These are phyloP conservation scores for Heteromurus nitidus DNA, from an alignment of 2,888 invertebrate genomes.

Conservation along the genomic window DNA sequence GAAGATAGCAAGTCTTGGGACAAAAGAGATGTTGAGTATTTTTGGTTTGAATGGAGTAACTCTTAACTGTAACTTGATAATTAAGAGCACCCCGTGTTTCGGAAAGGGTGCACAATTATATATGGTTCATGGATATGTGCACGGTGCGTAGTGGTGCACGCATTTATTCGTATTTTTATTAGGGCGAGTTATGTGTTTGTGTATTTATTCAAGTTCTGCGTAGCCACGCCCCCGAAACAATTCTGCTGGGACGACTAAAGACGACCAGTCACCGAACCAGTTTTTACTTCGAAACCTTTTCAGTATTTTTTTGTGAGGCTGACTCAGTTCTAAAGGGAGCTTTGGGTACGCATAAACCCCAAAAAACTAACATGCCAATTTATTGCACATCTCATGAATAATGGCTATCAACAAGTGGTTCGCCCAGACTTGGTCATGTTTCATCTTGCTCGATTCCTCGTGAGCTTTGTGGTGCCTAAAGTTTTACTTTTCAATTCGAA, in stretches of 20 bases:
- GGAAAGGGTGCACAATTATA: too few relatives aligned
- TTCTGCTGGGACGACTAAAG: not conserved
- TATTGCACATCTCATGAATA: not conserved
- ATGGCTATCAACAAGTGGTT: not conserved
- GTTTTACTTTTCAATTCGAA: too few relatives aligned
- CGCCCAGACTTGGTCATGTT: too few relatives aligned
- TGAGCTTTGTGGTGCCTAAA: too few relatives aligned
- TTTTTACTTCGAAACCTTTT: conserved; percentile 18
- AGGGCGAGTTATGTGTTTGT: not conserved
- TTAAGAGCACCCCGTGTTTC: not conserved
- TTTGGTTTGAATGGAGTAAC: not conserved
- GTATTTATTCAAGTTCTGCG: not conserved
- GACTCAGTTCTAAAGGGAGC: not conserved
- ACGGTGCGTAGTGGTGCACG: not conserved
- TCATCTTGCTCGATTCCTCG: too few relatives aligned
- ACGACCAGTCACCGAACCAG: conserved; percentile 9
- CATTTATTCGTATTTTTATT: not conserved
- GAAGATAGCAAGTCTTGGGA: not conserved
- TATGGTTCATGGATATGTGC: not conserved
- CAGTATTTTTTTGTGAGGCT: not conserved
- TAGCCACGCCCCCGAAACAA: not conserved
- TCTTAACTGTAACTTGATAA: not conserved
- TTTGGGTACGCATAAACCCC: not conserved
- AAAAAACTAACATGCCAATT: not conserved
- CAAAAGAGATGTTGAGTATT: not conserved